These are phyloP conservation scores for Hydrozoanthus tunicans DNA, from an alignment of 64 coral and sea anemone species.

Conservation along the genomic window DNA sequence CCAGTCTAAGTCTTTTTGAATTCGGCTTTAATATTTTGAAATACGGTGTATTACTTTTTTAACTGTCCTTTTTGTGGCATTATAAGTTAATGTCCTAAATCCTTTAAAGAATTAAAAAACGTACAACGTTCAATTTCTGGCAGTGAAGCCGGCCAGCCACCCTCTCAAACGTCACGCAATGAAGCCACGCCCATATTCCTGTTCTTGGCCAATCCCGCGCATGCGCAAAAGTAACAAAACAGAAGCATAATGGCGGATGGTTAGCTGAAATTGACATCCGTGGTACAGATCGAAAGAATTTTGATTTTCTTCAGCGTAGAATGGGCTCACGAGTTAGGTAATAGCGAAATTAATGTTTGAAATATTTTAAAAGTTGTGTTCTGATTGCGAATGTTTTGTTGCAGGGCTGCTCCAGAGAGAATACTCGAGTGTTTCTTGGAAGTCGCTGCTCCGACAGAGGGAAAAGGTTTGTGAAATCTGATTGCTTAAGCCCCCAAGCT, in stretches of 20 bases:
- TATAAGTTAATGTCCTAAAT: no score
- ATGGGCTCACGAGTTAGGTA: constrained; percentile 94
- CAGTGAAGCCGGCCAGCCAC: background rate
- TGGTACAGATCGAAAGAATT: constrained; percentile 22
- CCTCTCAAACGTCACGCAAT: constrained; percentile 10
- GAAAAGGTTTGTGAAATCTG: constrained; percentile 50
- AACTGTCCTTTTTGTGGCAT: no score
- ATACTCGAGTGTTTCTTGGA: constrained; percentile 88
- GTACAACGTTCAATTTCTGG: no score
- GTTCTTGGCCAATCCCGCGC: constrained; percentile 59
- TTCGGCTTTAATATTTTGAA: no score
- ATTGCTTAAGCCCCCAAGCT: constrained; percentile 13
- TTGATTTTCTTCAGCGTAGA: constrained; percentile 9
- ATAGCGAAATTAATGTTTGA: background rate
- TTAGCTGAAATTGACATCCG: constrained; percentile 31
- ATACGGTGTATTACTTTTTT: no score
- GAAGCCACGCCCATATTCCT: constrained; percentile 57
- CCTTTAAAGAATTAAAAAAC: no score
- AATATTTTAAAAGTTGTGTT: background rate
- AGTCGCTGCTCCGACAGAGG: constrained; percentile 63
- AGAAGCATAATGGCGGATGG: constrained; percentile 83
- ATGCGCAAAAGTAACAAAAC: constrained; percentile 70
- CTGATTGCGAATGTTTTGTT: constrained; percentile 14
- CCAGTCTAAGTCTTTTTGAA: no score
- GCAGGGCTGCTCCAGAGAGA: constrained; percentile 66